These are phyloP conservation scores for Coenonympha arcania DNA, from an alignment of 2,888 invertebrate species.

Conservation along the genomic window DNA sequence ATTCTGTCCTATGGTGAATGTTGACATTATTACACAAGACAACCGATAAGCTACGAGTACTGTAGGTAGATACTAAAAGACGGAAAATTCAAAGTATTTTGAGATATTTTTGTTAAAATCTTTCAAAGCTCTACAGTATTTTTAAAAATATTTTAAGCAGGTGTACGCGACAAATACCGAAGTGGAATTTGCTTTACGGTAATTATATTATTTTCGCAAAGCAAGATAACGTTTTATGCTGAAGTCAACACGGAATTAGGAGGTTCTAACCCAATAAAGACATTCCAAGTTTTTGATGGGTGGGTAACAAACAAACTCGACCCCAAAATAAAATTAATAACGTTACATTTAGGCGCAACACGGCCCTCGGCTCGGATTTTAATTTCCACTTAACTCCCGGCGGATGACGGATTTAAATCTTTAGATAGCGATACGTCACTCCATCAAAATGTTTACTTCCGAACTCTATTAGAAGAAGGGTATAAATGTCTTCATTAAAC, in stretches of 20 bases:
- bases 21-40: no score
- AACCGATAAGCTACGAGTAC: no score
- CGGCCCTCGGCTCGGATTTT: slow-evolving; percentile 30
- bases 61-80: no score
- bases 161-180: no score
- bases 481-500: slow-evolving; percentile 58
- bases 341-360: slow-evolving; percentile 41
- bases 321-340: slow-evolving; percentile 49
- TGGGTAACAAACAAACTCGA: slow-evolving; percentile 47
- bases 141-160: no score
- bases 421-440: slow-evolving; percentile 40
- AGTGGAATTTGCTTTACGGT: not conserved
- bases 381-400: slow-evolving; percentile 33
- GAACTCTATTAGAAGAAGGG: slow-evolving; percentile 35
- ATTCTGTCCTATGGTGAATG: no score
- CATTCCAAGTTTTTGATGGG: slow-evolving; percentile 44
- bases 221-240: slow-evolving; percentile 25
- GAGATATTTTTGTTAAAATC: no score
- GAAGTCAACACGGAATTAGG: slow-evolving; percentile 39
- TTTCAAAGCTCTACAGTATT: no score
- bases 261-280: slow-evolving; percentile 54
- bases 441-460: slow-evolving; percentile 39
- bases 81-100: no score
- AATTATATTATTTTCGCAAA: not conserved
- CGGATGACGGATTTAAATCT: slow-evolving; percentile 37